Conservation (phyloP, 2,888 invertebrate genomes). For the Anorthoa munda region DNA sequence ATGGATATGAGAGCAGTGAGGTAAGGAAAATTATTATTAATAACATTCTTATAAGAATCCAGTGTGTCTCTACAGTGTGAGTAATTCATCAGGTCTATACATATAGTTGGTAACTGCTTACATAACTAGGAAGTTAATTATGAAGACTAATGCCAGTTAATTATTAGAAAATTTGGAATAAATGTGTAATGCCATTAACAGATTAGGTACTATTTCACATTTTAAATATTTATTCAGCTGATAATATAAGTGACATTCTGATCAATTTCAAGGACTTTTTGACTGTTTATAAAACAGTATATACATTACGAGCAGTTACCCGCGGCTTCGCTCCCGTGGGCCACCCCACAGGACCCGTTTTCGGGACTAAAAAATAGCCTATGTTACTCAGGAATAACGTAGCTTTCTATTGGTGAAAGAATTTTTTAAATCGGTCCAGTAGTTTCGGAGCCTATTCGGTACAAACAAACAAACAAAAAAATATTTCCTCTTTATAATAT, state of each 20-base stretch:
- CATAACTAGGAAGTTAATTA: neutral
- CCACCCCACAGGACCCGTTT: too few species aligned
- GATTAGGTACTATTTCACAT: neutral
- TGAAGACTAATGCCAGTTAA: neutral
- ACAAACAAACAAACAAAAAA: too few species aligned
- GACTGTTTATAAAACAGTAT: neutral
- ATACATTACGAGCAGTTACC: too few species aligned
- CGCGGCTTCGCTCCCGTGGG: too few species aligned
- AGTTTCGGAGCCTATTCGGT: too few species aligned
- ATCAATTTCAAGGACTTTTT: neutral
- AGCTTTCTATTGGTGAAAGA: too few species aligned
- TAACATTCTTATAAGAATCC: constrained; percentile 19
- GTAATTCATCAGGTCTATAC: constrained; percentile 17
- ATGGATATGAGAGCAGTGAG: constrained; percentile 97
- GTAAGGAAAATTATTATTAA: constrained; percentile 85
- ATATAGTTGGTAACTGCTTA: neutral
- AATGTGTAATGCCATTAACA: neutral
- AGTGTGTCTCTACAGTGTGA: neutral
- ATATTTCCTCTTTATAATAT: too few species aligned
- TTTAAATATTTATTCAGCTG: neutral
- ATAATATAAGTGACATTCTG: neutral
- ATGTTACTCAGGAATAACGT: too few species aligned
- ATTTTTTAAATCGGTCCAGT: too few species aligned
- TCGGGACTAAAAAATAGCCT: too few species aligned
- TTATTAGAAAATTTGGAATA: neutral